Evolutionary conservation across 2,113 vertebrate genomes (phyloP).

Genomic region (Calyptomena viridis): DNA sequence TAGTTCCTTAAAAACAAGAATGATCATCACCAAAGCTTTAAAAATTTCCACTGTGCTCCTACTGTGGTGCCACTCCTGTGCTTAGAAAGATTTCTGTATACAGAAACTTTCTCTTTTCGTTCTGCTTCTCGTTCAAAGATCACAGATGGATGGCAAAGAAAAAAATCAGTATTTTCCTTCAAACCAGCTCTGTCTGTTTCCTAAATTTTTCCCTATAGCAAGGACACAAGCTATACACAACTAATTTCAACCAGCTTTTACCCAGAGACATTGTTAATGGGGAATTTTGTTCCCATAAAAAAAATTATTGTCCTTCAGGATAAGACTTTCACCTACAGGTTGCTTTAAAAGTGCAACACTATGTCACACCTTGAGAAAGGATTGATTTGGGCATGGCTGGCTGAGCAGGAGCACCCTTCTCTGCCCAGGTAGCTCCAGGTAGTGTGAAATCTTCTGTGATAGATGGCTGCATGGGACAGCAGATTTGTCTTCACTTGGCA

Average conservation of each 20-base stretch:
- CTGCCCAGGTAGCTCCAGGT: background rate
- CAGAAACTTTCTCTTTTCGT: background rate
- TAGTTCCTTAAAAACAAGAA: background rate
- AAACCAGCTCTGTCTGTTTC: background rate
- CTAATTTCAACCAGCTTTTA: background rate
- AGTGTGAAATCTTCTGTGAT: background rate
- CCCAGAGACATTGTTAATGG: background rate
- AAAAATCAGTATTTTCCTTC: background rate
- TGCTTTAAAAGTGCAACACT: background rate
- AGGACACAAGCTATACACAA: background rate
- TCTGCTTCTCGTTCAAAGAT: background rate
- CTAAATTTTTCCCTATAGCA: background rate
- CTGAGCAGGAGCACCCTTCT: background rate
- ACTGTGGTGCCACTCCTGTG: background rate
- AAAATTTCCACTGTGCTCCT: background rate
- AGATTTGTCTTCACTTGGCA: background rate
- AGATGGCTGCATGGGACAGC: rapidly evolving
- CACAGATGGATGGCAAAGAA: background rate
- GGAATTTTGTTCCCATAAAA: background rate
- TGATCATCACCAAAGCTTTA: background rate
- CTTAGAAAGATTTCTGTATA: background rate
- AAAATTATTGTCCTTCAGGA: background rate
- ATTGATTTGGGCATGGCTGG: background rate
- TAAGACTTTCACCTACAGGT: background rate
- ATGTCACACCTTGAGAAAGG: background rate